phyloP scores from a whole-genome alignment of 2,797 vertebrate genomes.

The Argya squamiceps region DNA sequence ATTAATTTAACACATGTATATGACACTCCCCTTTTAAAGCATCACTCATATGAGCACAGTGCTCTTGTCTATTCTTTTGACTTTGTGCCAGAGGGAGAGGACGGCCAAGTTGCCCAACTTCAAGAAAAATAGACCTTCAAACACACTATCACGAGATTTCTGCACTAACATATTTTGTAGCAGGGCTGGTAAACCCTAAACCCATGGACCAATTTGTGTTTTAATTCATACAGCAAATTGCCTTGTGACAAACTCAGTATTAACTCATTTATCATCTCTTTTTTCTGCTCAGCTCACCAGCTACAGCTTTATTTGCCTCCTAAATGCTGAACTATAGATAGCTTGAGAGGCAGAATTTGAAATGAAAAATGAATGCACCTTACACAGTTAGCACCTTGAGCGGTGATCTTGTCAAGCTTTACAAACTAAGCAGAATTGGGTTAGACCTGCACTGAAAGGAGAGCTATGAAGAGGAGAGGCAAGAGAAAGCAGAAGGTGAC shows the following conservation, averaged over 20 bases:
- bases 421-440: conserved; percentile 22
- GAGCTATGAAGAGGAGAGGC: not conserved
- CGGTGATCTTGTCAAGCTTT: conserved; percentile 20
- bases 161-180: not conserved
- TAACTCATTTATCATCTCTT: conserved; percentile 57
- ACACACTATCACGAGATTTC: not conserved
- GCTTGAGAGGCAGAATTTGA: conserved; percentile 26
- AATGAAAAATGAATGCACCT: conserved; percentile 51
- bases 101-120: conserved; percentile 14
- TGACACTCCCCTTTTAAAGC: not conserved
- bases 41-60: not conserved
- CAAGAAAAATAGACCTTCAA: conserved; percentile 31
- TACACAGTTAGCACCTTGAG: not conserved
- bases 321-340: conserved; percentile 11
- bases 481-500: conserved; percentile 12
- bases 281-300: conserved; percentile 10
- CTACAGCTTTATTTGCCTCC: conserved; percentile 29
- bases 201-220: conserved; percentile 24
- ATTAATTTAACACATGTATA: conserved; percentile 14
- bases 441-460: not conserved
- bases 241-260: conserved; percentile 41
- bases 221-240: conserved; percentile 59
- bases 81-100: conserved; percentile 18
- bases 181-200: conserved; percentile 24
- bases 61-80: conserved; percentile 1